Conservation (phyloP, 2,888 invertebrate species). For the Brachylomia viminalis region DNA sequence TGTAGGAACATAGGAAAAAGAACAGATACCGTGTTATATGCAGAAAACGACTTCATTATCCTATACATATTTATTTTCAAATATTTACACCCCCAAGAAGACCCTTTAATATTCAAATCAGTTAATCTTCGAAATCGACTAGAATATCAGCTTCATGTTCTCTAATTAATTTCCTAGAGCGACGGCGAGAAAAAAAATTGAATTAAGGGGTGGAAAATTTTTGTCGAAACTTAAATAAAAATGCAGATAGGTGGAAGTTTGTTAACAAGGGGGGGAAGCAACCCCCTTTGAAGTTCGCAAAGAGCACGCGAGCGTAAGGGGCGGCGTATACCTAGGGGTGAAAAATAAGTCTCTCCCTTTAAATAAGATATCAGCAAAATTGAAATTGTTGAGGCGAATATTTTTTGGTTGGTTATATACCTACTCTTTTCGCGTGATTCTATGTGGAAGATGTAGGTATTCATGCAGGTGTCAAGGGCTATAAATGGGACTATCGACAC, state of each 20-base stretch:
- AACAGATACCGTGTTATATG: not conserved
- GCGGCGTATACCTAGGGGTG: constrained; percentile 85
- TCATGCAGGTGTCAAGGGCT: not conserved
- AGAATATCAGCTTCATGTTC: constrained; percentile 62
- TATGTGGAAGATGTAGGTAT: not conserved
- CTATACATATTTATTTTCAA: constrained; percentile 15
- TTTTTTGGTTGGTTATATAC: constrained; percentile 62
- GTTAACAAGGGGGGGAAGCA: constrained; percentile 79
- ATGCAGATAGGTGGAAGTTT: constrained; percentile 81
- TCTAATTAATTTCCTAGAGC: constrained; percentile 76
- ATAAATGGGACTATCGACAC: not conserved
- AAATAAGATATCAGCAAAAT: constrained; percentile 75
- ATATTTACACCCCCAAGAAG: constrained; percentile 12
- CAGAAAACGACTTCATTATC: constrained; percentile 22
- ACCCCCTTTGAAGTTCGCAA: constrained; percentile 82
- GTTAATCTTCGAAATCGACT: constrained; percentile 53
- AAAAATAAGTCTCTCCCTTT: constrained; percentile 85
- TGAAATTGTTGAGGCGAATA: constrained; percentile 71
- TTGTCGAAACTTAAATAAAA: constrained; percentile 88
- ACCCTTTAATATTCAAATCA: constrained; percentile 47
- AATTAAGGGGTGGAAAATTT: constrained; percentile 86
- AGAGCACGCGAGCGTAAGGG: constrained; percentile 70
- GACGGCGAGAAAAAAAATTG: constrained; percentile 79
- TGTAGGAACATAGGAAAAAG: not conserved
- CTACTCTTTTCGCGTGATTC: constrained; percentile 14